Percentiles rank a stretch among this genome's conserved stretches.
phyloP scores from a whole-genome alignment of 2,888 invertebrate genomes.

The Coronaproctus castanopsis region DNA sequence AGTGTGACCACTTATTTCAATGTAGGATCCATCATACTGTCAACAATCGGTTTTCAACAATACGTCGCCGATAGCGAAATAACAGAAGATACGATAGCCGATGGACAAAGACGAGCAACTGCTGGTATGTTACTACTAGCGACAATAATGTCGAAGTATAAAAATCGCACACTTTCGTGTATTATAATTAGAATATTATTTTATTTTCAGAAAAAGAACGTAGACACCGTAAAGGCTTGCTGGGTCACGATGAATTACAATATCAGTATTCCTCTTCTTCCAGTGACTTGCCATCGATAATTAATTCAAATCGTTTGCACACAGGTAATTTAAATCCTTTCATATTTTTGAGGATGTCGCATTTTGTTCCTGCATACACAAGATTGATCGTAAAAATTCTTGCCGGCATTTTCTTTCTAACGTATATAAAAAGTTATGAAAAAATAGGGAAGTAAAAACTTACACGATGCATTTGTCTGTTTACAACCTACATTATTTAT shows the following conservation, averaged over 20 bases:
- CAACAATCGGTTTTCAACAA: constrained; percentile 87
- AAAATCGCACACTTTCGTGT: too few relatives aligned
- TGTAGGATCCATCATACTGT: constrained; percentile 71
- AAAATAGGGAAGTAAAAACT: too few relatives aligned
- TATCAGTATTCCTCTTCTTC: background rate
- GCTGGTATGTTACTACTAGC: constrained; percentile 38
- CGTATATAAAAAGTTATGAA: too few relatives aligned
- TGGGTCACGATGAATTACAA: background rate
- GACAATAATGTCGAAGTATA: too few relatives aligned
- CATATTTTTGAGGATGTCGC: too few relatives aligned
- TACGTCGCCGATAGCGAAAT: constrained; percentile 87
- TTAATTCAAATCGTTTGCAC: background rate
- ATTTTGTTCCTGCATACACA: too few relatives aligned
- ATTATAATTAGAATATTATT: constrained; percentile 1
- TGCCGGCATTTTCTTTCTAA: too few relatives aligned
- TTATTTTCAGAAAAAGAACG: constrained; percentile 15
- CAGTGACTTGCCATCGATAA: background rate
- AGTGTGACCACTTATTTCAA: constrained; percentile 88
- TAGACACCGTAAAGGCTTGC: constrained; percentile 13
- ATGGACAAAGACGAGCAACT: constrained; percentile 77
- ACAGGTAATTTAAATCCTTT: too few relatives aligned
- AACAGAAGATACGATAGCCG: constrained; percentile 79
- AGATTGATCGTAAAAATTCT: too few relatives aligned
- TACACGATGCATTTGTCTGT: too few relatives aligned
- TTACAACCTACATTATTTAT: too few relatives aligned